Base-by-base conservation (phyloP, 2,113 vertebrate genomes). In the Lethenteron reissneri region DNA sequence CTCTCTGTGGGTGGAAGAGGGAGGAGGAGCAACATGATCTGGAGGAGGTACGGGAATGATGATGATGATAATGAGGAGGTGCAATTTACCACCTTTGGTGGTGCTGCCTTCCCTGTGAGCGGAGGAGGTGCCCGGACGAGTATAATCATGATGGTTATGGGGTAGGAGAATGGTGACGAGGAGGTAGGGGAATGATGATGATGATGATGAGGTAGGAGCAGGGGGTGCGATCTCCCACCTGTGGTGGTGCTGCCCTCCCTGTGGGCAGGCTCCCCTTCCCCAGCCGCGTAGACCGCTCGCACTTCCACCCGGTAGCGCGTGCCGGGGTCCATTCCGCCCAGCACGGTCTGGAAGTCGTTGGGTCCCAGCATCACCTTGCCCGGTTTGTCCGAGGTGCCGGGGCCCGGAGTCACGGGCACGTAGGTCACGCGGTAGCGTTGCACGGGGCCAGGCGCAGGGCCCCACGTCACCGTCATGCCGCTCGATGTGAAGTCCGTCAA, bases 221-320 rank as follows among this genome's bases (percentile, higher is more conserved):
- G 41, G 41, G 6, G 41, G 41, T 41, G 41, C 41, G 41, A 7
- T 41, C 41, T 41, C 41, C 41, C 25, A 68, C 64, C 64, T 68
- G n/a, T 25, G n/a, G 25, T n/a, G n/a, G 64, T 68, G n/a, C 64
- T 68, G 64, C 64, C 25, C 25, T 68, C 64, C 64, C 25, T 68
- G n/a, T 68, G n/a, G n/a, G n/a, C 64, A 68, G 64, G 64, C 64
- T 68, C 64, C 64, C 64, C 64, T 10, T 68, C n/a, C 64, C 64
- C 64, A 68, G 64, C n/a, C 9, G 64, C 64, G 25, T 68, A 68
- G 9, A 17, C n/a, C 25, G 64, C 64, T 25, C 64, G 64, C n/a
- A 68, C 64, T n/a, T n/a, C n/a, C 64, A 68, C 64, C 9, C 64
- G 64, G 64, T 68, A 68, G n/a, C n/a, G 64, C 2, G 64, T 68